phyloP scores from a whole-genome alignment of 2,113 vertebrate species.

The Noctilio leporinus region DNA sequence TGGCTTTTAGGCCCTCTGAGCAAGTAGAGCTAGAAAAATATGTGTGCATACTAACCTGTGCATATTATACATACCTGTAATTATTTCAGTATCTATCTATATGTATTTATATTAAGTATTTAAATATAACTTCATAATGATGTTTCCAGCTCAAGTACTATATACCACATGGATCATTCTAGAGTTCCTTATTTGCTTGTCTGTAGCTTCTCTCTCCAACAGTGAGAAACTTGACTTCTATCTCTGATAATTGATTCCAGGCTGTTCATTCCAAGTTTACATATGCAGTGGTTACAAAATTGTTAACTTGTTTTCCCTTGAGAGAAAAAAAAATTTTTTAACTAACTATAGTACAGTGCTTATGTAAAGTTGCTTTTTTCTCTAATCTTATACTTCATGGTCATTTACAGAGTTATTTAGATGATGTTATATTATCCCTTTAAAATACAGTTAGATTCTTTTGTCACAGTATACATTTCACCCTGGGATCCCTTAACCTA shows the following conservation, averaged over 20 bases:
- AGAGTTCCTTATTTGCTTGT: not conserved
- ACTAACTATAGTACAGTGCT: not conserved
- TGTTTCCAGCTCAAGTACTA: not conserved
- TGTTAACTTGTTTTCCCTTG: not conserved
- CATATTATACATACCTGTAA: not conserved
- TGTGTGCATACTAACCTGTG: not conserved
- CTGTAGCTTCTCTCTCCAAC: not conserved
- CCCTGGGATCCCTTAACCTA: not conserved
- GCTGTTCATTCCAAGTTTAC: not conserved
- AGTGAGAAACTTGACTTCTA: not conserved
- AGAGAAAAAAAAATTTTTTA: not conserved
- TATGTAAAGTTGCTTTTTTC: not conserved
- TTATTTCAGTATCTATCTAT: not conserved
- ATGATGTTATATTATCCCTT: not conserved
- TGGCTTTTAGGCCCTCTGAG: not conserved
- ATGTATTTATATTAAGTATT: not conserved
- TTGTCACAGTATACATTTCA: not conserved
- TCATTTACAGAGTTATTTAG: not conserved
- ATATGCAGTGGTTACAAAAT: not conserved
- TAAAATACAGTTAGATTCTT: not conserved
- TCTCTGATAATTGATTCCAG: not conserved
- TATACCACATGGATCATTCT: not conserved
- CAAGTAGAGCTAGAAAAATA: not conserved
- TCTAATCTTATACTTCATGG: not conserved
- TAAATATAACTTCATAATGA: not conserved